Evolutionary conservation across 2,888 invertebrate species (phyloP).

Genomic region (Anaspis maculata): DNA sequence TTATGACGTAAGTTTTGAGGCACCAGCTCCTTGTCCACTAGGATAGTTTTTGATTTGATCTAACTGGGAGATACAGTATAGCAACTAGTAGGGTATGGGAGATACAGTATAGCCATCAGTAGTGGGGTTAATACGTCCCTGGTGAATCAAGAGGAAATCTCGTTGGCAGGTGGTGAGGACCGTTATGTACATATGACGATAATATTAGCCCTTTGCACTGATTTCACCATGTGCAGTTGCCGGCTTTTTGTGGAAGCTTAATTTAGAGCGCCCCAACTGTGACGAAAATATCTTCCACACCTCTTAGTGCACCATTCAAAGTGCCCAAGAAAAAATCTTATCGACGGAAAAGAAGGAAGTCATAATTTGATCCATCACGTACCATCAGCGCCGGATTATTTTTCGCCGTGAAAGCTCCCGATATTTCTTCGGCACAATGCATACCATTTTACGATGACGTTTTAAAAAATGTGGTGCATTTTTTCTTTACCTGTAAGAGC

Average conservation of each 20-base stretch:
- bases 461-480: conserved; percentile 11
- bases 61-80: too few relatives aligned
- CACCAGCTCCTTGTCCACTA: too few relatives aligned
- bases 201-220: conserved; percentile 3
- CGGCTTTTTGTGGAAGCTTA: conserved; percentile 4
- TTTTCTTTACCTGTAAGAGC: background rate
- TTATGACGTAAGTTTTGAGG: too few relatives aligned
- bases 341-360: conserved; percentile 20
- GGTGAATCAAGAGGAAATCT: too few relatives aligned
- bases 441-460: conserved; percentile 6
- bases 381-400: conserved; percentile 15
- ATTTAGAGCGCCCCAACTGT: conserved; percentile 7
- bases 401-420: too few relatives aligned
- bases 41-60: too few relatives aligned
- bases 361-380: conserved; percentile 24
- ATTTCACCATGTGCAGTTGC: conserved; percentile 4
- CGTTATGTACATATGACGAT: conserved; percentile 8
- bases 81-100: too few relatives aligned
- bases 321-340: background rate
- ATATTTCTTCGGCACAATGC: conserved; percentile 2
- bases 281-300: background rate
- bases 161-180: conserved; percentile 14
- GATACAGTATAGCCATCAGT: too few relatives aligned
- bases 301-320: background rate
- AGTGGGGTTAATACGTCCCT: too few relatives aligned